Evolutionary conservation across 2,797 vertebrate species (phyloP).

Genomic region (Botia kubotai): DNA sequence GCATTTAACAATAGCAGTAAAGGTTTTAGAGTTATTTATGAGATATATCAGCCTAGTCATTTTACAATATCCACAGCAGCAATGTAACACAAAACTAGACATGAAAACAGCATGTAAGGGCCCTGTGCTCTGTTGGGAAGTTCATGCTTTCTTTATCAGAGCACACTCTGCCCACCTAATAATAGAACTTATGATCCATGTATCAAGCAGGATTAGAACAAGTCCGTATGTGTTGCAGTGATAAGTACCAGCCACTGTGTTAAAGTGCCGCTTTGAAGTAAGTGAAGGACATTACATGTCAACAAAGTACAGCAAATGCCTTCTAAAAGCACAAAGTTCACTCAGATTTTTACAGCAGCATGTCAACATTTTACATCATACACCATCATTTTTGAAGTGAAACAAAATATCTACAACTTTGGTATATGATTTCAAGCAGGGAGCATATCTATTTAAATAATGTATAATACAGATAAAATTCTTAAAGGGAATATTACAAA

Average conservation of each 20-base stretch:
- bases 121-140: background rate
- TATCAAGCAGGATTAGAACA: background rate
- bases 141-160: background rate
- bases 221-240: slow-evolving; percentile 8
- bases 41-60: background rate
- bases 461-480: background rate
- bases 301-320: background rate
- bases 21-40: background rate
- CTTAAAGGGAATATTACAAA: slow-evolving; percentile 23
- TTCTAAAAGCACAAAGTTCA: background rate
- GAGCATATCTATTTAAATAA: background rate
- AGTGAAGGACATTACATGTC: background rate
- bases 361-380: background rate
- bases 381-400: background rate
- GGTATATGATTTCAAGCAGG: slow-evolving; percentile 33
- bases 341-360: background rate
- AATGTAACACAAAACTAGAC: background rate
- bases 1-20: background rate
- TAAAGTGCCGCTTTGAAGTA: background rate
- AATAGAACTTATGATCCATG: slow-evolving; percentile 8
- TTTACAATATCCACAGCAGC: background rate
- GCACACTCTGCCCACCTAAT: background rate
- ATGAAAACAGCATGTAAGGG: background rate
- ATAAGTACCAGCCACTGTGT: background rate
- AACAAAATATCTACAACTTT: slow-evolving; percentile 29